Evolutionary conservation across 92 coral and sea anemone species (phyloP).

Genomic region (Actinostola sp.): DNA sequence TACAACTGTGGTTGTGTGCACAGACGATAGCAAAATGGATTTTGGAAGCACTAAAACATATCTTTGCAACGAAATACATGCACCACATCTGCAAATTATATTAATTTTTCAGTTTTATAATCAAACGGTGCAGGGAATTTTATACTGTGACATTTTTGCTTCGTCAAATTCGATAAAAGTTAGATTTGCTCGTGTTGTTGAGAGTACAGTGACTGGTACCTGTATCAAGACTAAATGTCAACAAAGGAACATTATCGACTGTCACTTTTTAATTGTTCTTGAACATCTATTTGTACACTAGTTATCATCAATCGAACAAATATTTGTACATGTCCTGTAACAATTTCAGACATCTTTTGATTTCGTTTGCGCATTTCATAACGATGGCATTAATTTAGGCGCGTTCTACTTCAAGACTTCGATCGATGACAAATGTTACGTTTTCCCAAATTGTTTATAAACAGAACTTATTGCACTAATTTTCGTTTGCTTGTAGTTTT

Average conservation of each 20-base stretch:
- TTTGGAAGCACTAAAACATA: no score
- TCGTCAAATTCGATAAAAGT: neutral
- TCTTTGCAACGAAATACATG: no score
- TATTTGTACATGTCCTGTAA: neutral
- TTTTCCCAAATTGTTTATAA: neutral
- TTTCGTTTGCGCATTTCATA: no score
- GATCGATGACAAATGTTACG: no score
- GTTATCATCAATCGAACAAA: neutral
- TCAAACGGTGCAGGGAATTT: no score
- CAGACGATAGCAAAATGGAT: no score
- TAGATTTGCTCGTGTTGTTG: neutral
- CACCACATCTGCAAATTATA: no score
- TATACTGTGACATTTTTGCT: neutral
- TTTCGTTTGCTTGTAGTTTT: neutral
- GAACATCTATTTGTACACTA: neutral
- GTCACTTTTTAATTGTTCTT: conserved; percentile 7
- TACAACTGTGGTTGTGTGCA: no score
- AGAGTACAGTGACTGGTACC: conserved; percentile 9
- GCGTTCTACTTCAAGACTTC: no score
- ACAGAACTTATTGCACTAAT: neutral
- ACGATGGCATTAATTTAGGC: no score
- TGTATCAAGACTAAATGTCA: conserved; percentile 14
- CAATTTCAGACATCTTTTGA: neutral
- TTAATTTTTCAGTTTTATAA: no score
- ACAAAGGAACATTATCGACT: neutral